Base-by-base conservation (phyloP, 2,113 vertebrate species). In the Ammospiza nelsoni region DNA sequence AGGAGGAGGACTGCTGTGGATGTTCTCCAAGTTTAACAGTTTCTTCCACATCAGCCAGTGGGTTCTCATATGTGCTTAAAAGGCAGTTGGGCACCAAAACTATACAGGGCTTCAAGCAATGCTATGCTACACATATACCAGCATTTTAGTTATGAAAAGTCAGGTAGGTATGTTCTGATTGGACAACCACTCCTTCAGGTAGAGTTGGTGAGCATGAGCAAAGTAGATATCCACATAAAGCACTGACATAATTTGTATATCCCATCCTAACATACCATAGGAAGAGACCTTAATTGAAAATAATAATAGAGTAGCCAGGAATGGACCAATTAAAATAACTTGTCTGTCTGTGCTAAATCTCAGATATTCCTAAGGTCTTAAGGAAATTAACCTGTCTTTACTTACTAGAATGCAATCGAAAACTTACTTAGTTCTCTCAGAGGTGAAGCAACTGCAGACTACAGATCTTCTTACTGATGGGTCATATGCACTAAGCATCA, bases 261-360 rank as follows among this genome's bases (percentile, higher is more conserved):
- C 37, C 11, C 29, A 69, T 51, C 27, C 81, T 72, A 79, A 73
- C 25, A 66, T 39, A 80, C 27, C 55, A 92, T 29, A 18, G 58
- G 25, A 87, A 72, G 67, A 75, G 33, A 15, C 48, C 59, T 87
- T 80, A 91, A 93, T 20, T 83, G 48, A 85, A 93, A 61, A 12
- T 87, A 96, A 77, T 89, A 87, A 80, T 9, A 93, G n/a, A 11
- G 44, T 77, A 92, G 35, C 29, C 29, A 80, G 55, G 52, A 93
- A 87, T 52, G 17, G 12, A 76, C 9, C 63, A 78, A 82, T 73
- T 77, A 90, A 68, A 92, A 77, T 75, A 91, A 78, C 51, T 44
- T 65, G 15, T 7, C 7, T 73, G 17, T 23, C 67, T 71, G 48
- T 71, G 51, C 39, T 81, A 84, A 94, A 73, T 91, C 83, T 29